These are phyloP conservation scores for Tetranychus truncatus DNA, from an alignment of 2,888 invertebrate genomes.

Conservation along the genomic window DNA sequence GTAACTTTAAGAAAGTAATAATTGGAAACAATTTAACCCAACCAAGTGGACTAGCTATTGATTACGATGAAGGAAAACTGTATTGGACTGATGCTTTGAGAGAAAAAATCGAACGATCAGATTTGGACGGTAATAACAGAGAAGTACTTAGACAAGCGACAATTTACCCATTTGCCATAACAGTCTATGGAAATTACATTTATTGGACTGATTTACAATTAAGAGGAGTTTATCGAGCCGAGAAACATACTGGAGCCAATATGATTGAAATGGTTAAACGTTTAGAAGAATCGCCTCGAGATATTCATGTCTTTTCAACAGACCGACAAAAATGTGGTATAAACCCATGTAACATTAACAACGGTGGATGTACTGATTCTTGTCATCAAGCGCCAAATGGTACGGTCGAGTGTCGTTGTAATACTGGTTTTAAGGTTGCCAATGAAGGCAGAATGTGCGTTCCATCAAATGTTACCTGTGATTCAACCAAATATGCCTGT, in stretches of 20 bases:
- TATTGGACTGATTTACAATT: constrained; percentile 91
- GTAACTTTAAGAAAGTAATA: constrained; percentile 68
- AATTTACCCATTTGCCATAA: constrained; percentile 85
- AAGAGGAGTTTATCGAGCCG: constrained; percentile 82
- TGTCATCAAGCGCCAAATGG: constrained; percentile 74
- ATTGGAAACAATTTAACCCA: constrained; percentile 77
- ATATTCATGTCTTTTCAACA: constrained; percentile 66
- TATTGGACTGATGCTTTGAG: constrained; percentile 93
- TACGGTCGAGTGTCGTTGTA: constrained; percentile 68
- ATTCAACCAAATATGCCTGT: constrained; percentile 72
- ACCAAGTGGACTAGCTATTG: constrained; percentile 84
- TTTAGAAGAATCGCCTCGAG: constrained; percentile 75
- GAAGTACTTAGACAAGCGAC: constrained; percentile 64
- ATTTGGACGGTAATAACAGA: constrained; percentile 64
- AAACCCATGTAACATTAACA: constrained; percentile 65
- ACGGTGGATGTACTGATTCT: constrained; percentile 77
- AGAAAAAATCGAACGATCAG: constrained; percentile 81
- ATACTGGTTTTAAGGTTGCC: constrained; percentile 63
- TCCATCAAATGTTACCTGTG: constrained; percentile 54
- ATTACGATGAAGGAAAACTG: constrained; percentile 57
- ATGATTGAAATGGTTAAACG: constrained; percentile 84
- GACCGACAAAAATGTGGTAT: constrained; percentile 54
- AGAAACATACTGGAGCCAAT: constrained; percentile 87
- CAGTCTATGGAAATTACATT: constrained; percentile 69
- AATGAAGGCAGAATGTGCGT: constrained; percentile 89